A percentile compares a stretch with the other conserved stretches of the same genome.
These are phyloP conservation scores for Aphelinus certus DNA, from an alignment of 1,140 invertebrate species.

Conservation along the genomic window DNA sequence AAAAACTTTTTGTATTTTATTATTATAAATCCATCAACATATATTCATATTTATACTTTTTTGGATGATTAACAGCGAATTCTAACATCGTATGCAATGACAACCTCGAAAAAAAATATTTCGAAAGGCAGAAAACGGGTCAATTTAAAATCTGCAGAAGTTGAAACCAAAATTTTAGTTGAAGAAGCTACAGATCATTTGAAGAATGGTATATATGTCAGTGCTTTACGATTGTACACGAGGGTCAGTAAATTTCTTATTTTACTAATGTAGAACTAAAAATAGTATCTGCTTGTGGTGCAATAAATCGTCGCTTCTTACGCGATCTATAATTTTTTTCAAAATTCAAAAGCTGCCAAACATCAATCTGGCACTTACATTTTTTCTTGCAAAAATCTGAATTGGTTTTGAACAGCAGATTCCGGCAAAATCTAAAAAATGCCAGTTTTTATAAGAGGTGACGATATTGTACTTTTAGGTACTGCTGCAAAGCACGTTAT, in stretches of 20 bases:
- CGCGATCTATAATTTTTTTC: background rate
- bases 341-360: constrained; percentile 4
- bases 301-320: background rate
- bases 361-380: background rate
- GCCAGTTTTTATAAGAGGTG: too few relatives aligned
- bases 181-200: constrained; percentile 78
- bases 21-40: background rate
- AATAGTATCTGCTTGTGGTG: constrained; percentile 12
- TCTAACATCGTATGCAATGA: background rate
- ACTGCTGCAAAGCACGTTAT: too few relatives aligned
- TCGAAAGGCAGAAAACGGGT: background rate
- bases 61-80: too few relatives aligned
- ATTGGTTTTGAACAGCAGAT: too few relatives aligned
- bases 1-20: constrained; percentile 1
- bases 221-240: constrained; percentile 72
- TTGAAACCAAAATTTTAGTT: constrained; percentile 68
- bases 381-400: constrained; percentile 12
- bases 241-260: constrained; percentile 67
- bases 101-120: background rate
- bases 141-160: constrained; percentile 22
- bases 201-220: constrained; percentile 75
- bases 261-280: constrained; percentile 16
- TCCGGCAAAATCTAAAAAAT: too few relatives aligned
- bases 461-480: too few relatives aligned
- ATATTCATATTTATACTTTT: too few relatives aligned